A percentile compares a stretch with the other conserved stretches of the same genome.
Conservation (phyloP, 2,888 invertebrate species). For the Mechanitis messenoides region DNA sequence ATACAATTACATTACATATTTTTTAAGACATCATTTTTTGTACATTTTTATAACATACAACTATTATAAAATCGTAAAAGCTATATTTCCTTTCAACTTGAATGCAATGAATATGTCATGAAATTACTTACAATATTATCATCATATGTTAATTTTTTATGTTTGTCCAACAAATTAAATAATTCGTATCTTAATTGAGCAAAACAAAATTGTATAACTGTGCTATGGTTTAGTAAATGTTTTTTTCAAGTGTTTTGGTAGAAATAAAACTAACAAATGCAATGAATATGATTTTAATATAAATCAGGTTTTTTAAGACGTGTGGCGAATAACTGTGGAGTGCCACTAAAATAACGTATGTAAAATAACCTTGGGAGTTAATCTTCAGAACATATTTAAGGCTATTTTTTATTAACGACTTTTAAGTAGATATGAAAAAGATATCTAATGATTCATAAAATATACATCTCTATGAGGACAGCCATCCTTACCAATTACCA, state of each 20-base stretch:
- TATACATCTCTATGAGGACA: too few relatives aligned
- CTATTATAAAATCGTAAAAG: too few relatives aligned
- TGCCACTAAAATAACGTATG: conserved; percentile 15
- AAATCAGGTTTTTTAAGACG: conserved; percentile 35
- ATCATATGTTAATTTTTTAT: conserved; percentile 8
- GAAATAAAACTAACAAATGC: conserved; percentile 7
- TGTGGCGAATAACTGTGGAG: conserved; percentile 31
- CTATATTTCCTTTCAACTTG: too few relatives aligned
- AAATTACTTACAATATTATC: not conserved
- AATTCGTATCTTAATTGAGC: conserved; percentile 1
- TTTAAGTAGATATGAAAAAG: too few relatives aligned
- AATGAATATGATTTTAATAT: conserved; percentile 11
- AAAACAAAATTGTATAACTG: not conserved
- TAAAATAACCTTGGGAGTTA: conserved; percentile 20
- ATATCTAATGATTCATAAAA: too few relatives aligned
- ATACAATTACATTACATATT: too few relatives aligned
- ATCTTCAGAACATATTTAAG: conserved; percentile 6
- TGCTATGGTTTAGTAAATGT: not conserved
- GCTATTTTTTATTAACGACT: too few relatives aligned
- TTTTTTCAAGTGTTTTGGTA: not conserved
- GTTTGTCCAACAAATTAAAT: not conserved
- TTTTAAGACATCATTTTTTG: too few relatives aligned
- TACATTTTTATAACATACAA: too few relatives aligned
- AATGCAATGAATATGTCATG: too few relatives aligned
- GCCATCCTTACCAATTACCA: conserved; percentile 10